Evolutionary conservation across 2,113 vertebrate genomes (phyloP), one percentile per base, ranked within the genome.

Genomic region (Chlorocebus sabaeus): DNA sequence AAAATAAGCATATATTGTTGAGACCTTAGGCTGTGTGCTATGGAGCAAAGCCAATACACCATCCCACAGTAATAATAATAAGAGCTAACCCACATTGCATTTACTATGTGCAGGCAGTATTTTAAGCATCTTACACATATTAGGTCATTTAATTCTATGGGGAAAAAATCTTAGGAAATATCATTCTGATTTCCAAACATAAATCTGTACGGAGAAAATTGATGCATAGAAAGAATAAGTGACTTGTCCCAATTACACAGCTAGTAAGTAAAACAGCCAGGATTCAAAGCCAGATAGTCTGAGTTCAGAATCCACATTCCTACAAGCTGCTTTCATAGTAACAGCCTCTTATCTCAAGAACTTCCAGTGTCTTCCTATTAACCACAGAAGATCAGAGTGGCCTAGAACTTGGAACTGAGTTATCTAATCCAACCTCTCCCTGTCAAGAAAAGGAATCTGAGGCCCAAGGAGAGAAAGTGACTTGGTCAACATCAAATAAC

Each of bases 1-100:
- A 83, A 92, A 82, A 27, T 11, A 50, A 13, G 30, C 2, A 14
- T 2, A 13, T 25, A 72, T 13, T 18, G 10, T 3, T 35, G 79
- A 52, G 48, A 89, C 23, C 0, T 13, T 9, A 57, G 13, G 17
- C 0, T 67, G 48, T 40, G 12, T 30, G 64, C 67, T 35, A 14
- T 0, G 6, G 45, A 11, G 45, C 12, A 64, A 59, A 45, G 32
- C 17, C n/a, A 6, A 50, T 8, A 23, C 18, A 18, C 25, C 10
- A 18, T 5, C 52, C 25, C 68, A 25, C 2, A 0, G 14, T 4
- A 55, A 22, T 17, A 14, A 3, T 6, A 10, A 14, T 0, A 52
- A 10, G 20, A 48, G n/a, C n/a, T 40, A 5, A 30, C 11, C 61
- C 38, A 9, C 0, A 6, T 0, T 40, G 50, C 8, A 16, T 32